Conservation (phyloP, 2,797 vertebrate genomes). For the Microctenopoma lineatum region DNA sequence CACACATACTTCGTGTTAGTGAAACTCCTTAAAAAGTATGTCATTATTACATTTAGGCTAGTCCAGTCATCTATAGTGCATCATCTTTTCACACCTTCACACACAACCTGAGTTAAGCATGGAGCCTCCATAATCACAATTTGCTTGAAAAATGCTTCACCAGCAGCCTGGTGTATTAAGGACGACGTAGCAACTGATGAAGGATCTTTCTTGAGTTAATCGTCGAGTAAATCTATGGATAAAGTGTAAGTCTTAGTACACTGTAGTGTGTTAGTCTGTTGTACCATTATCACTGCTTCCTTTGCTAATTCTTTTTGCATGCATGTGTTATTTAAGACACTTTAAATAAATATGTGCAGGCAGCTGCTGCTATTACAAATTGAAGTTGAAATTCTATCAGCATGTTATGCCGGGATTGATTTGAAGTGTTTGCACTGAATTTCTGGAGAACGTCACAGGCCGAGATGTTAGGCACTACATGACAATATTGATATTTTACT, state of each 20-base stretch:
- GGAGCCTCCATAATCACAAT: slow-evolving; percentile 2
- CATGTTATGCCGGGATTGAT: neutral
- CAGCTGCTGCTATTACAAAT: neutral
- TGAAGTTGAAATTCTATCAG: neutral
- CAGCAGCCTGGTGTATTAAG: neutral
- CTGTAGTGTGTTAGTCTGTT: neutral
- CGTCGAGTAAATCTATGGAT: neutral
- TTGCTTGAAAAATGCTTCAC: neutral
- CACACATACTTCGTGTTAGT: neutral
- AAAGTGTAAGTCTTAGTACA: neutral
- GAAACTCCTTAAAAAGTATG: neutral
- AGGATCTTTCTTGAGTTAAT: neutral
- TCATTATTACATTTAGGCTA: neutral
- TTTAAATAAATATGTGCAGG: neutral
- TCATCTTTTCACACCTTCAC: neutral
- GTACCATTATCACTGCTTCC: neutral
- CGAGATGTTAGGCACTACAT: neutral
- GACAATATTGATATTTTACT: neutral
- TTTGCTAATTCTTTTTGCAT: neutral
- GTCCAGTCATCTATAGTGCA: neutral
- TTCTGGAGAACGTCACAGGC: neutral
- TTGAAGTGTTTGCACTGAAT: neutral
- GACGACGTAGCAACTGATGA: neutral
- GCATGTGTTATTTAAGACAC: slow-evolving; percentile 1
- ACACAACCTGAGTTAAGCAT: neutral